A percentile compares a stretch with the other conserved stretches of the same genome.
These are phyloP conservation scores for Papilio demoleus DNA, from an alignment of 2,888 invertebrate species.

Conservation along the genomic window DNA sequence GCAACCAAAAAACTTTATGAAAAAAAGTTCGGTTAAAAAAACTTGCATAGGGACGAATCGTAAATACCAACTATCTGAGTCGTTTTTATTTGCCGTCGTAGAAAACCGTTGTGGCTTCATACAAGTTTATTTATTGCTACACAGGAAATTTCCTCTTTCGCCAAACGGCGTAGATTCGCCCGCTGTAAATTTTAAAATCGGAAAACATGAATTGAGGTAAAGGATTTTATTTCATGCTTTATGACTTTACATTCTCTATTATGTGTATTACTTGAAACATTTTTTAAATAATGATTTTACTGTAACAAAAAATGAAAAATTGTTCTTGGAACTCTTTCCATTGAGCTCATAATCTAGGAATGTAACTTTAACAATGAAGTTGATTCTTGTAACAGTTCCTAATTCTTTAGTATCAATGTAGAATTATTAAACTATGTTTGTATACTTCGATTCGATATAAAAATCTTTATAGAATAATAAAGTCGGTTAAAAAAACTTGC, in stretches of 20 bases:
- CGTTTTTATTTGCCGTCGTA: constrained; percentile 38
- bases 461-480: constrained; percentile 1
- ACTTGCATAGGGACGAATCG: constrained; percentile 26
- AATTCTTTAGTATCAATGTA: too few relatives aligned
- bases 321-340: too few relatives aligned
- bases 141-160: constrained; percentile 41
- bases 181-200: constrained; percentile 38
- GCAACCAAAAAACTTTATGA: too few relatives aligned
- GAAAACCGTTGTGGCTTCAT: constrained; percentile 37
- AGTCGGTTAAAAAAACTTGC: neutral
- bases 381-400: too few relatives aligned
- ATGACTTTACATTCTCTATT: neutral
- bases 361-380: too few relatives aligned
- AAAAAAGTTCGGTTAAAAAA: too few relatives aligned
- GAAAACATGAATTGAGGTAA: constrained; percentile 32
- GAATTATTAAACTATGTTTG: too few relatives aligned
- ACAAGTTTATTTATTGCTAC: constrained; percentile 39
- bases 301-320: too few relatives aligned
- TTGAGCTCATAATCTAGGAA: too few relatives aligned
- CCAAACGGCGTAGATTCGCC: constrained; percentile 31
- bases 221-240: constrained; percentile 19
- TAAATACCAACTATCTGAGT: constrained; percentile 41
- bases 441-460: too few relatives aligned
- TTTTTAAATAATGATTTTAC: neutral
- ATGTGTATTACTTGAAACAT: neutral